phyloP scores from a whole-genome alignment of 2,113 vertebrate genomes.

The Anser brachyrhynchus region DNA sequence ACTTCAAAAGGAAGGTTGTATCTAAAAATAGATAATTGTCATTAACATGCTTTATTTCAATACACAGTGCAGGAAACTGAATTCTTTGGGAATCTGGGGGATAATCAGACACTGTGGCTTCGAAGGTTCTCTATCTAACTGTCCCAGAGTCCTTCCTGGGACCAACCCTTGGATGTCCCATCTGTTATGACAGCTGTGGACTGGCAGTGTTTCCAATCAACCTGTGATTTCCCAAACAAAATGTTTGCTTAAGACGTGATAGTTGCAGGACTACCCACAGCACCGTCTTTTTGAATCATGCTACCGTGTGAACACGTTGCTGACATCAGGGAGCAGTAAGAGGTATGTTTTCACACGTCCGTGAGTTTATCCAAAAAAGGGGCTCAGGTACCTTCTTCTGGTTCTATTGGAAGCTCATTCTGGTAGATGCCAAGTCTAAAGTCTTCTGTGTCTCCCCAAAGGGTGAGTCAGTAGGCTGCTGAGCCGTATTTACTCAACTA shows the following conservation, averaged over 20 bases:
- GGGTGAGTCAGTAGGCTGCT: conserved; percentile 24
- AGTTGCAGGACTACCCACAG: not conserved
- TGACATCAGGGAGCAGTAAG: fast-evolving
- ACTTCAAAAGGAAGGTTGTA: not conserved
- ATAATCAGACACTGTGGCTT: not conserved
- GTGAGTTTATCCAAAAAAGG: not conserved
- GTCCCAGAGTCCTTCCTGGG: not conserved
- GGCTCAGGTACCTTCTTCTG: fast-evolving
- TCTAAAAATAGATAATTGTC: not conserved
- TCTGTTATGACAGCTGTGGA: not conserved
- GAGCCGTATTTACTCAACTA: conserved; percentile 16
- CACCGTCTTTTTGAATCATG: not conserved
- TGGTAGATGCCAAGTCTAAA: not conserved
- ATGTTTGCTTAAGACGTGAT: not conserved
- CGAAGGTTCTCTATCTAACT: not conserved
- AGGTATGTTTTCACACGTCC: not conserved
- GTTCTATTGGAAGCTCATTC: not conserved
- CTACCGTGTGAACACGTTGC: not conserved
- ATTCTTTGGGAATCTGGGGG: not conserved
- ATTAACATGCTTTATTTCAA: not conserved
- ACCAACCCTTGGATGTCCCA: not conserved
- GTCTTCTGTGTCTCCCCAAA: not conserved
- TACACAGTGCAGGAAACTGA: not conserved
- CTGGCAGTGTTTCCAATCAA: not conserved
- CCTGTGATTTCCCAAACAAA: not conserved